Base-by-base conservation (phyloP, 1,140 invertebrate species). In the Musca vetustissima region DNA sequence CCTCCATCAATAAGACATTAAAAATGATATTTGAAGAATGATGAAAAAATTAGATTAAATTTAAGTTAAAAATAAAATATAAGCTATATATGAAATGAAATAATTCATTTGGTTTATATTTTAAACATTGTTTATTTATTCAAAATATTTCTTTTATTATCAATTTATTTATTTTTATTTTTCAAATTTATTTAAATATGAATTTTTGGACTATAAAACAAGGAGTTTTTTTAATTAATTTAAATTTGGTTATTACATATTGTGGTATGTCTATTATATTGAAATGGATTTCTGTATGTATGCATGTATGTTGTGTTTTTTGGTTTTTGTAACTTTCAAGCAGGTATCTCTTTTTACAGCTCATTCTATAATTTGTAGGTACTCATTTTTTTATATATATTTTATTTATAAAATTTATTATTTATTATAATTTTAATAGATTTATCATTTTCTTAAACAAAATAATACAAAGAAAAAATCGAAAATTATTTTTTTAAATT, bases 291-390 rank as follows among this genome's bases (percentile, higher is more conserved):
- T 52, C 3, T 52, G 50, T 52, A 6, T 28, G 28, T 28, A 4
- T n/a, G n/a, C n/a, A n/a, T n/a, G 3, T 28, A 28, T 28, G 3
- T 64, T 15, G 15, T 47, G 13, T 67, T 53, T 52, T 11, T 53
- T 53, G n/a, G n/a, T 32, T 50, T 52, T 57, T 67, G 32, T 53
- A 67, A 55, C 47, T 67, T 76, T 70, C 76, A 81, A 81, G 79
- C 79, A 81, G 79, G 79, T 81, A 81, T 80, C 79, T 52, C 68
- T 71, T 67, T 72, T 80, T 80, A 80, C 79, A 80, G 79, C 79
- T 80, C 79, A 77, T 76, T 79, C 79, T 80, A 80, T 80, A 17
- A 43, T 13, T 77, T 69, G 21, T 65, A 80, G 78, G 78, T 80
- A 80, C 70, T 59, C 64, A n/a, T 65, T 70, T 48, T 52, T 49